Conservation (phyloP, 2,797 vertebrate genomes). For the Esox masquinongy region DNA sequence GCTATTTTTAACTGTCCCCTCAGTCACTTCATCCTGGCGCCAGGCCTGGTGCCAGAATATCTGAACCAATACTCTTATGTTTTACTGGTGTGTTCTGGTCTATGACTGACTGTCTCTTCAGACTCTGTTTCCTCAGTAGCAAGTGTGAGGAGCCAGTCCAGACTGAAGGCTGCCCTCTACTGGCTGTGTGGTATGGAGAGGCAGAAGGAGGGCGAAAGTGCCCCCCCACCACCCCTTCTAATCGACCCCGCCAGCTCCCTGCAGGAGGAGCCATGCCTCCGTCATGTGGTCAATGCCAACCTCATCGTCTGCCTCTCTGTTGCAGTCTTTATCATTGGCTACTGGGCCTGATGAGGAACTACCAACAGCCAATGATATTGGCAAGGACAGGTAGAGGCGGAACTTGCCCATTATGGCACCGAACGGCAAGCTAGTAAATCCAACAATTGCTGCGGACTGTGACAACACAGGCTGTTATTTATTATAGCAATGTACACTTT, state of each 20-base stretch:
- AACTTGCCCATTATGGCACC: not conserved
- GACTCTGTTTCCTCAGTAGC: slow-evolving; percentile 46
- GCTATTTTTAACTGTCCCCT: too few relatives aligned
- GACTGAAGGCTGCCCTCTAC: slow-evolving; percentile 71
- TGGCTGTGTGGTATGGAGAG: slow-evolving; percentile 93
- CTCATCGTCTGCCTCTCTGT: slow-evolving; percentile 82
- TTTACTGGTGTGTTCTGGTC: not conserved
- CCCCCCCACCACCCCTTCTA: not conserved
- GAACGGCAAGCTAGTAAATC: not conserved
- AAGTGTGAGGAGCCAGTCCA: slow-evolving; percentile 52
- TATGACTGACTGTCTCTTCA: slow-evolving; percentile 33
- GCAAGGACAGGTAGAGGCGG: not conserved
- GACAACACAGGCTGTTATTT: not conserved
- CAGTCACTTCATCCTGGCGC: too few relatives aligned
- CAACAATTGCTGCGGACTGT: not conserved
- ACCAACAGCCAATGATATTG: not conserved
- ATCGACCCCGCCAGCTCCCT: slow-evolving; percentile 37
- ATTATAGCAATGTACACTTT: not conserved
- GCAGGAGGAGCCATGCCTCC: slow-evolving; percentile 76
- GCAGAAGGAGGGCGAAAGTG: slow-evolving; percentile 15
- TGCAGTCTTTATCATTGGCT: slow-evolving; percentile 84
- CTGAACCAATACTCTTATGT: too few relatives aligned
- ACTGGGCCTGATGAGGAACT: slow-evolving; percentile 77
- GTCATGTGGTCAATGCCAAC: slow-evolving; percentile 80
- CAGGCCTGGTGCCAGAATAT: too few relatives aligned